Conservation (phyloP, 2,113 vertebrate species). For the Elanoides forficatus region DNA sequence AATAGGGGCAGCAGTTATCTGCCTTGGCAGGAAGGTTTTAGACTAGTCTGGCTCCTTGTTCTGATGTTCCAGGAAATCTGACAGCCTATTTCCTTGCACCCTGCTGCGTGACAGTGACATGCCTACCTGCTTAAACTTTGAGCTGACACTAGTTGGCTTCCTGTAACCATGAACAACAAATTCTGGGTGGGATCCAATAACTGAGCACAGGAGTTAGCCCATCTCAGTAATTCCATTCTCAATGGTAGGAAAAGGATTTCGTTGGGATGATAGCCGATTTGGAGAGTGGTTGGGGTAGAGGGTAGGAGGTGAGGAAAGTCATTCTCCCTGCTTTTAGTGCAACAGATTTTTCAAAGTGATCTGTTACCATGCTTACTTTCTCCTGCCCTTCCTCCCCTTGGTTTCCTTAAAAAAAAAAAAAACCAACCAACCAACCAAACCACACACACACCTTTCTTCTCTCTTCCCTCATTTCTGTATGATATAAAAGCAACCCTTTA, state of each 20-base stretch:
- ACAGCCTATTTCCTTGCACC: not conserved
- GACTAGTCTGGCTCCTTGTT: not conserved
- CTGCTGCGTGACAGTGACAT: not conserved
- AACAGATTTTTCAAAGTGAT: not conserved
- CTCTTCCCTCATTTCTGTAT: not conserved
- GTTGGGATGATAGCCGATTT: not conserved
- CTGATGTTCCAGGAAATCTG: not conserved
- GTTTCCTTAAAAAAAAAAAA: not conserved
- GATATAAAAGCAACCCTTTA: not conserved
- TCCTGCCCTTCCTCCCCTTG: not conserved
- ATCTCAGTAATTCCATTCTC: not conserved
- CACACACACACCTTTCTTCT: not conserved
- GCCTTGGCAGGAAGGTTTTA: not conserved
- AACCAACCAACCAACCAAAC: no score
- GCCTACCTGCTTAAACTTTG: not conserved
- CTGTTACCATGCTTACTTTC: not conserved
- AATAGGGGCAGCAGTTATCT: not conserved
- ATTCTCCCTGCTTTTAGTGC: not conserved
- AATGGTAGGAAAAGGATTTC: not conserved
- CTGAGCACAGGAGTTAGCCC: not conserved
- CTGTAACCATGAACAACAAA: not conserved
- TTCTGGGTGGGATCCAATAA: not conserved
- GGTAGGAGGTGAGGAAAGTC: not conserved
- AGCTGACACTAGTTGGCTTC: not conserved
- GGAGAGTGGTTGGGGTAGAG: not conserved